A percentile compares a stretch with the other conserved stretches of the same genome.
Conservation (phyloP, 2,888 invertebrate genomes). For the Chorisops tibialis region DNA sequence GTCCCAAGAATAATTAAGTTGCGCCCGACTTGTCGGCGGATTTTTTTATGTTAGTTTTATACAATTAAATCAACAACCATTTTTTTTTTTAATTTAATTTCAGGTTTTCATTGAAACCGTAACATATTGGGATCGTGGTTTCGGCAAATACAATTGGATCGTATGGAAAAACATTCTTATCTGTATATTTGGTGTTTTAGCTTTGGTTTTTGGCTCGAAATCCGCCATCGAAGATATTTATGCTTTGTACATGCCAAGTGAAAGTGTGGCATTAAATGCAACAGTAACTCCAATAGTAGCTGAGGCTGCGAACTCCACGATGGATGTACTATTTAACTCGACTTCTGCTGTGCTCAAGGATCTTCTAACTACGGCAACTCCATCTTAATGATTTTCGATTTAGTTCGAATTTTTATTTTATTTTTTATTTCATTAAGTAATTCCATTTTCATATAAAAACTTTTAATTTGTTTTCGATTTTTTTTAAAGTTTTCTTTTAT, state of each 20-base stretch:
- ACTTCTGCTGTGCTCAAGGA: too few relatives aligned
- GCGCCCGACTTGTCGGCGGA: too few relatives aligned
- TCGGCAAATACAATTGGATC: conserved; percentile 68
- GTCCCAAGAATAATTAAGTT: too few relatives aligned
- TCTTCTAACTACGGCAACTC: too few relatives aligned
- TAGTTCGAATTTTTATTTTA: too few relatives aligned
- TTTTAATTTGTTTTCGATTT: too few relatives aligned
- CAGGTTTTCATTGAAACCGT: conserved; percentile 73
- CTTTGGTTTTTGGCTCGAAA: conserved; percentile 77
- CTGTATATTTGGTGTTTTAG: conserved; percentile 70
- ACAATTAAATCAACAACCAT: too few relatives aligned
- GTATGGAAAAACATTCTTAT: conserved; percentile 77
- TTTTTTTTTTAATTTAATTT: conserved; percentile 11
- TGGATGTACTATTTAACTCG: too few relatives aligned
- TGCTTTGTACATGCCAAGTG: conserved; percentile 38
- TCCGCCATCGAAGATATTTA: conserved; percentile 63
- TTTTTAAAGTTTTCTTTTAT: too few relatives aligned
- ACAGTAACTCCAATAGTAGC: not conserved
- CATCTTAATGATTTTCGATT: too few relatives aligned
- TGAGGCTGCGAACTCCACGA: not conserved
- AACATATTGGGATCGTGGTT: conserved; percentile 81
- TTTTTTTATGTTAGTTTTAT: too few relatives aligned
- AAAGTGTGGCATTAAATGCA: conserved; percentile 2
- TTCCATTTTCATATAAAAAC: not conserved
- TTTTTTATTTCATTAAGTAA: not conserved